Conservation (phyloP, 2,888 invertebrate species). For the Linyphia triangularis region DNA sequence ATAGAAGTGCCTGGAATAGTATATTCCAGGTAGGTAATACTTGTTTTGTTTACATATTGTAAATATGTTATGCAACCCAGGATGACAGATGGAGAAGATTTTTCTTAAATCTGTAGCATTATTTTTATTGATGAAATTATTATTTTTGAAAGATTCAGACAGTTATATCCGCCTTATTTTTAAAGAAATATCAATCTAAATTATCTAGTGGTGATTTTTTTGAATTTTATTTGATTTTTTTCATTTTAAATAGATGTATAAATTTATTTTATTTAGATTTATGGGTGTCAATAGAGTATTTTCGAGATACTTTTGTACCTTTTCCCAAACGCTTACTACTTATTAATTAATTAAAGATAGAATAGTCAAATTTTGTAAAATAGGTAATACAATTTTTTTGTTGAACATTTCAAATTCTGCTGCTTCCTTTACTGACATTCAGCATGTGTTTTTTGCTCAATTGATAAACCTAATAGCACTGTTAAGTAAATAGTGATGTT, state of each 20-base stretch:
- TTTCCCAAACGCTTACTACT: too few relatives aligned
- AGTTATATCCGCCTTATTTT: not conserved
- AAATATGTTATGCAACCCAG: not conserved
- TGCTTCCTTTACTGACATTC: too few relatives aligned
- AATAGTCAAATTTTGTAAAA: too few relatives aligned
- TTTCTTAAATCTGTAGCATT: not conserved
- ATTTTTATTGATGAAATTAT: not conserved
- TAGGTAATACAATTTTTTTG: too few relatives aligned
- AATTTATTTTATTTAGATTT: not conserved
- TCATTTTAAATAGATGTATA: not conserved
- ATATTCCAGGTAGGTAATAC: constrained; percentile 65
- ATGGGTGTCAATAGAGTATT: not conserved
- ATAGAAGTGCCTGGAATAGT: constrained; percentile 61
- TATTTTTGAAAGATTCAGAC: too few relatives aligned
- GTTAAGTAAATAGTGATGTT: too few relatives aligned
- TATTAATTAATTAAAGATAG: too few relatives aligned
- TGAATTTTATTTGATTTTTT: not conserved
- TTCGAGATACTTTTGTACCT: too few relatives aligned
- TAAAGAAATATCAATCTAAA: not conserved
- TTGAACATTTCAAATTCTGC: too few relatives aligned
- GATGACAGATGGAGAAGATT: not conserved
- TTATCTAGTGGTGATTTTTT: not conserved
- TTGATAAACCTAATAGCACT: too few relatives aligned
- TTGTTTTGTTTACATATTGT: constrained; percentile 9
- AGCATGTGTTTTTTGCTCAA: too few relatives aligned